These are phyloP conservation scores for Daubentonia madagascariensis DNA, from an alignment of 2,113 vertebrate species.

Conservation along the genomic window DNA sequence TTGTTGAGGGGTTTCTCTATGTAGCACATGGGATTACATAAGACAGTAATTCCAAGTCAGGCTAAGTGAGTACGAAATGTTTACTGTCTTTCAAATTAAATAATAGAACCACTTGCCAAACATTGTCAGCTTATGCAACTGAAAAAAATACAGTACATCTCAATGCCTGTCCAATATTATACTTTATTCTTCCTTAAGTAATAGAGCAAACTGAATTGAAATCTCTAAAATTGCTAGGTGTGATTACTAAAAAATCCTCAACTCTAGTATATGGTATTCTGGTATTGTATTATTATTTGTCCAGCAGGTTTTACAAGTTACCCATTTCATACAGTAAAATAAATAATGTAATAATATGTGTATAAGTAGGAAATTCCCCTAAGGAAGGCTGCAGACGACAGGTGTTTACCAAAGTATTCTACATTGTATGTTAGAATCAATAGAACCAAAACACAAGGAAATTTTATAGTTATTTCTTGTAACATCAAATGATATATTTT, in stretches of 20 bases:
- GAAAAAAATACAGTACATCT: neutral
- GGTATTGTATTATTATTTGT: neutral
- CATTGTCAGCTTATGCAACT: neutral
- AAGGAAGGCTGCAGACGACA: neutral
- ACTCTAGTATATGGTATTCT: neutral
- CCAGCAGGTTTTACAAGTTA: neutral
- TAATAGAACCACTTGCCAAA: neutral
- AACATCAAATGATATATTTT: neutral
- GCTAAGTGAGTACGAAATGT: neutral
- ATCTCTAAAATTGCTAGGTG: neutral
- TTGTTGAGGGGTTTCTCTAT: neutral
- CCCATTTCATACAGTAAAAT: neutral
- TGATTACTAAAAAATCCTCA: neutral
- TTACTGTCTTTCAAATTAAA: conserved; percentile 35
- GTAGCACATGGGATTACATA: neutral
- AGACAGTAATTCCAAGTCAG: neutral
- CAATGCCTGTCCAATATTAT: neutral
- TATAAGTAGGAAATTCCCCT: neutral
- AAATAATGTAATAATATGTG: neutral
- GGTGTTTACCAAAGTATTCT: neutral
- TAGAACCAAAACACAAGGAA: neutral
- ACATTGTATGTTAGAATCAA: neutral
- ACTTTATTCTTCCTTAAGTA: neutral
- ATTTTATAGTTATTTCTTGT: neutral
- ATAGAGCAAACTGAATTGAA: neutral